Percentiles rank a stretch among this genome's conserved stretches.
Evolutionary conservation across 2,113 vertebrate genomes (phyloP).

Genomic region (Procavia capensis): DNA sequence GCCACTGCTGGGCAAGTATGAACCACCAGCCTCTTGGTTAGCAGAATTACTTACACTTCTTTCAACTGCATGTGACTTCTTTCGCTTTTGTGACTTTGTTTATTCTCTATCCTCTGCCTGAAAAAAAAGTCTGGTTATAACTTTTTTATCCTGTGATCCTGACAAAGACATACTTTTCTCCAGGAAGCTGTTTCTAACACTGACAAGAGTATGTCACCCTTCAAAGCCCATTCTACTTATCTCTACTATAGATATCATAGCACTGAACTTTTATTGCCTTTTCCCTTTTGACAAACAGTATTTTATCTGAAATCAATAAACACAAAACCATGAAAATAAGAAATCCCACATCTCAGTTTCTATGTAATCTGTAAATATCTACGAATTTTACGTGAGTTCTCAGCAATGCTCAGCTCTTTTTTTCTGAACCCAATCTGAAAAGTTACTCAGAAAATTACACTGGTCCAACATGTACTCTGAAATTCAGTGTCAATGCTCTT

Average conservation of each 20-base stretch:
- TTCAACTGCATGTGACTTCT: neutral
- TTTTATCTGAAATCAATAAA: constrained; percentile 29
- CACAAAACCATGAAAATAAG: constrained; percentile 6
- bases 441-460: neutral
- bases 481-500: neutral
- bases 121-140: neutral
- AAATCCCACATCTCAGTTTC: neutral
- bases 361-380: neutral
- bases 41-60: neutral
- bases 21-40: neutral
- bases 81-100: neutral
- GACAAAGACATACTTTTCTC: neutral
- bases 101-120: neutral
- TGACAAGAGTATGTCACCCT: neutral
- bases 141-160: neutral
- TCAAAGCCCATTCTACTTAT: neutral
- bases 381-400: neutral
- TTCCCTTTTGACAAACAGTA: neutral
- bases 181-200: neutral
- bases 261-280: neutral
- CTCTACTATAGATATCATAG: neutral
- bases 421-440: constrained; percentile 25
- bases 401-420: neutral
- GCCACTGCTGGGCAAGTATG: neutral
- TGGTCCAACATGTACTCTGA: neutral